Conservation (phyloP, 23 tunicate species). For the Ascidia mentula region DNA sequence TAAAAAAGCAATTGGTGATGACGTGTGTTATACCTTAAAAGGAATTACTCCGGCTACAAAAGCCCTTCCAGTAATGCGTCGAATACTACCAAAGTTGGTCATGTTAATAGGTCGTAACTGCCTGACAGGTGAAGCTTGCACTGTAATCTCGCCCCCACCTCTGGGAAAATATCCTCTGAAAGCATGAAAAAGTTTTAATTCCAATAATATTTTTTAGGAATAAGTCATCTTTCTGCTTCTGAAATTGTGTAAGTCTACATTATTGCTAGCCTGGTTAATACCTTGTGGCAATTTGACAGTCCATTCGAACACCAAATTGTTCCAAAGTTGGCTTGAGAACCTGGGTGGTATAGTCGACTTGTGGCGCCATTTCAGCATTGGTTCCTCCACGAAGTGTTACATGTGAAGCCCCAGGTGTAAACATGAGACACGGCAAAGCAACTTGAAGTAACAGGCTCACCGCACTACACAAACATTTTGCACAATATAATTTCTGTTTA, state of each 20-base stretch:
- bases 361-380: conserved; percentile 90
- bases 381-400: conserved; percentile 80
- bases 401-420: conserved; percentile 70
- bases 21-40: conserved; percentile 56
- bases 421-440: conserved; percentile 80
- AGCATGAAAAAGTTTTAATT: too few species aligned
- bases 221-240: too few species aligned
- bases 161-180: conserved; percentile 81
- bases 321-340: conserved; percentile 71
- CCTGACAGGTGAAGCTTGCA: conserved; percentile 59
- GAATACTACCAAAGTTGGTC: conserved; percentile 75
- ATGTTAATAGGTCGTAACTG: conserved; percentile 58
- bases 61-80: conserved; percentile 81
- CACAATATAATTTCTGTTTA: background rate
- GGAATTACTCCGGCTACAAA: conserved; percentile 95
- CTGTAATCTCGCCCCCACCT: conserved; percentile 81
- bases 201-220: too few species aligned
- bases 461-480: conserved; percentile 18
- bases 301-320: conserved; percentile 71
- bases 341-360: conserved; percentile 71
- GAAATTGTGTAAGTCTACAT: too few species aligned
- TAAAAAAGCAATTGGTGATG: background rate
- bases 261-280: background rate
- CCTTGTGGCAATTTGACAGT: conserved; percentile 61
- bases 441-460: conserved; percentile 78